Evolutionary conservation across 2,113 vertebrate genomes (phyloP).

Genomic region (Platichthys stellatus): DNA sequence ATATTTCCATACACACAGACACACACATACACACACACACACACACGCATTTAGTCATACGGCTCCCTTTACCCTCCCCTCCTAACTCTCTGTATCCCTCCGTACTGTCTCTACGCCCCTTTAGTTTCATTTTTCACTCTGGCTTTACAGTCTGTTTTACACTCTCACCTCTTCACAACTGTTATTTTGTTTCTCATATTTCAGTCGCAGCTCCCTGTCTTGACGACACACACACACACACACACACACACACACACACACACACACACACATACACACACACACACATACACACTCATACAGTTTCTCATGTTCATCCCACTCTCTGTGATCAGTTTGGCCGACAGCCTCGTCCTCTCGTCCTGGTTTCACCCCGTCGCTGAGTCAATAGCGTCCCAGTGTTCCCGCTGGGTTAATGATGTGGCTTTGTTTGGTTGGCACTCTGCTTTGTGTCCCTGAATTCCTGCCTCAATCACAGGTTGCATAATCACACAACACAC

Average conservation of each 20-base stretch:
- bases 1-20: too few species aligned
- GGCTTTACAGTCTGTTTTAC: not conserved
- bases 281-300: not conserved
- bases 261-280: too few species aligned
- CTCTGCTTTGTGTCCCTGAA: conserved; percentile 63
- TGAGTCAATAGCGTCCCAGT: conserved; percentile 61
- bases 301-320: not conserved
- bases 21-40: too few species aligned
- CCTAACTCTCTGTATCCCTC: too few species aligned
- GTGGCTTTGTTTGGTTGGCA: conserved; percentile 62
- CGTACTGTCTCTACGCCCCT: too few species aligned
- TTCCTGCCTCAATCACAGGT: conserved; percentile 56
- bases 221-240: too few species aligned
- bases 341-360: conserved; percentile 51
- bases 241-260: not conserved
- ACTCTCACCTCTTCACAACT: not conserved
- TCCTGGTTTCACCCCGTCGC: conserved; percentile 55
- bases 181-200: conserved; percentile 18
- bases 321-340: conserved; percentile 29
- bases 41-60: too few species aligned
- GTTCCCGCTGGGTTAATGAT: conserved; percentile 67
- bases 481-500: conserved; percentile 45
- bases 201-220: not conserved
- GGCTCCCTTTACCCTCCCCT: too few species aligned
- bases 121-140: not conserved